Evolutionary conservation across 2,113 vertebrate species (phyloP), one percentile per base, ranked within the genome.

Genomic region (Forbesichthys agassizii): DNA sequence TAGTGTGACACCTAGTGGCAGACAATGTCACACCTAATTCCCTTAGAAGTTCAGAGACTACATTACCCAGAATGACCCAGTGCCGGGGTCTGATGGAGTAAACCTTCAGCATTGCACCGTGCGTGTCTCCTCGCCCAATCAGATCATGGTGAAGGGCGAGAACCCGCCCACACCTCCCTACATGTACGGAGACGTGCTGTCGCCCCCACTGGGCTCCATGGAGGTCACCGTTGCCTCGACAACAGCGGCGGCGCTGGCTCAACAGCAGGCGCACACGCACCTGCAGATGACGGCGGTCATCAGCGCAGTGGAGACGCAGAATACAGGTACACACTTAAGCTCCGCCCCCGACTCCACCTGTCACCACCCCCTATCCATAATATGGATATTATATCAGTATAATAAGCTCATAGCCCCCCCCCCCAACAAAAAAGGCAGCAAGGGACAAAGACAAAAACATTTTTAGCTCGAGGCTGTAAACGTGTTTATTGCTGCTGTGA

Each of bases 141-240:
- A 92, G 93, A 27, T 92, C 11, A 9, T 66, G 0, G 81, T 95
- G n/a, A 96, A 96, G 75, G 88, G 88, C 0, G 95, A 96, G 73
- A 92, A 94, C 76, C 94, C 94, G 0, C 92, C 93, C 0, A 95
- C 95, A 0, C 94, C 94, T 0, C 94, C 95, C 0, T 95, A 94
- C 85, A 92, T 94, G 89, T 93, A 93, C 47, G 94, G 95, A 27
- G 94, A 96, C 42, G 89, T 94, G 6, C 88, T 93, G 57, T 84
- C 91, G 0, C 92, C 93, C 1, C 93, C 93, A 0, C 86, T 94
- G 58, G 92, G 91, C 10, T 78, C 90, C 0, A 74, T 94, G 73
- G 94, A 95, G 79, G 89, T 95, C 67, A 94, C 87, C 0, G 87
- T 94, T 65, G 86, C 91, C 1, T 89, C 90, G 0, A 51, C 77